Percentiles rank a stretch among this genome's conserved stretches.
Evolutionary conservation across 2,113 vertebrate genomes (phyloP).

Genomic region (Thamnaconus septentrionalis): DNA sequence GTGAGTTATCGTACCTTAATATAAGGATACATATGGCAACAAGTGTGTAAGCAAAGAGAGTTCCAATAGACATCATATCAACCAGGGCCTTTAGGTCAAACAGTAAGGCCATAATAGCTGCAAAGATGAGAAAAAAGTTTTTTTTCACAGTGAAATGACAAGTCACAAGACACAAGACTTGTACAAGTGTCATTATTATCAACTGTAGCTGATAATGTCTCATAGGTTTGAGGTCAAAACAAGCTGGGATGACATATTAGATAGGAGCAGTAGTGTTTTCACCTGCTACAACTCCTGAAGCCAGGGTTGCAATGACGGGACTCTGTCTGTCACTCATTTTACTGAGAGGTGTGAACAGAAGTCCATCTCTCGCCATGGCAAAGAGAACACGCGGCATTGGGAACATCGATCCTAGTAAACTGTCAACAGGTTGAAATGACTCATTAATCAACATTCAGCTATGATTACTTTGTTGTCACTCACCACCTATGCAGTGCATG

Average conservation of each 20-base stretch:
- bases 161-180: too few relatives aligned
- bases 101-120: constrained; percentile 90
- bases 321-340: constrained; percentile 82
- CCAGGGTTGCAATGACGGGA: constrained; percentile 84
- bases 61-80: constrained; percentile 96
- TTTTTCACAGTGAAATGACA: neutral
- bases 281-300: constrained; percentile 86
- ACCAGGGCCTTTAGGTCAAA: constrained; percentile 90
- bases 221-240: neutral
- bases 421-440: constrained; percentile 34
- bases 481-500: too few relatives aligned
- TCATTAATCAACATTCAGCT: neutral
- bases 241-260: neutral
- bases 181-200: too few relatives aligned
- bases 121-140: constrained; percentile 28
- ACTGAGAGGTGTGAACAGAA: constrained; percentile 86
- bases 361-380: constrained; percentile 92
- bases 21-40: constrained; percentile 93
- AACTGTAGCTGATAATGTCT: too few relatives aligned
- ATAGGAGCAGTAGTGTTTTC: constrained; percentile 10
- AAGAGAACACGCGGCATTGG: constrained; percentile 96
- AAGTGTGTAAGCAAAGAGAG: constrained; percentile 91
- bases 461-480: too few relatives aligned
- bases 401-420: constrained; percentile 93
- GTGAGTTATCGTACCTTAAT: constrained; percentile 79